Evolutionary conservation across 2,113 vertebrate species (phyloP).

Genomic region (Laticauda laticaudata): DNA sequence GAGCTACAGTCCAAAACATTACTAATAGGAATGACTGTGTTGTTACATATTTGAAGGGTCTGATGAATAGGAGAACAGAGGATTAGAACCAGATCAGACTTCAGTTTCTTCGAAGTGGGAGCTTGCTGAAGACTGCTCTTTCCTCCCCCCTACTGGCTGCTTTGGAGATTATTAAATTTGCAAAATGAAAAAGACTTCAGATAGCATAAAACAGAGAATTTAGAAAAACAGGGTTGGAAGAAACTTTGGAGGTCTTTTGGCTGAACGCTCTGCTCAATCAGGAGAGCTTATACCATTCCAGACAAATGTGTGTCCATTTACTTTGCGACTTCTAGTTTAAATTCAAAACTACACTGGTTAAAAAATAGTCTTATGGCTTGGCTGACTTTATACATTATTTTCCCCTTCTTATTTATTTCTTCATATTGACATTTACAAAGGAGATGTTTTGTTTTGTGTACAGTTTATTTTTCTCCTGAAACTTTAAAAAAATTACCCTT

Average conservation of each 20-base stretch:
- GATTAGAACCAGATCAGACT: not conserved
- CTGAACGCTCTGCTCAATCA: not conserved
- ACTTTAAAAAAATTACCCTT: not conserved
- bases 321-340: not conserved
- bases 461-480: not conserved
- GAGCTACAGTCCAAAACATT: fast-evolving
- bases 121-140: constrained; percentile 53
- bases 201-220: not conserved
- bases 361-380: not conserved
- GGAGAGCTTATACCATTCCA: not conserved
- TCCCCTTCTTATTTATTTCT: not conserved
- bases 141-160: constrained; percentile 59
- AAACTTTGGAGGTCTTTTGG: not conserved
- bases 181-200: not conserved
- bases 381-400: not conserved
- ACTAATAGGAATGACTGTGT: fast-evolving
- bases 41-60: not conserved
- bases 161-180: constrained; percentile 10
- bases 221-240: not conserved
- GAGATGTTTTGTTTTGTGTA: not conserved
- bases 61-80: not conserved
- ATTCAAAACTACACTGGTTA: not conserved
- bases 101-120: fast-evolving
- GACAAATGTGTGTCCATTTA: not conserved
- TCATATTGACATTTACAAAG: not conserved